A percentile compares a stretch with the other conserved stretches of the same genome.
These are phyloP conservation scores for Hypselothyrea guttata DNA, from an alignment of 2,888 invertebrate genomes.

Conservation along the genomic window DNA sequence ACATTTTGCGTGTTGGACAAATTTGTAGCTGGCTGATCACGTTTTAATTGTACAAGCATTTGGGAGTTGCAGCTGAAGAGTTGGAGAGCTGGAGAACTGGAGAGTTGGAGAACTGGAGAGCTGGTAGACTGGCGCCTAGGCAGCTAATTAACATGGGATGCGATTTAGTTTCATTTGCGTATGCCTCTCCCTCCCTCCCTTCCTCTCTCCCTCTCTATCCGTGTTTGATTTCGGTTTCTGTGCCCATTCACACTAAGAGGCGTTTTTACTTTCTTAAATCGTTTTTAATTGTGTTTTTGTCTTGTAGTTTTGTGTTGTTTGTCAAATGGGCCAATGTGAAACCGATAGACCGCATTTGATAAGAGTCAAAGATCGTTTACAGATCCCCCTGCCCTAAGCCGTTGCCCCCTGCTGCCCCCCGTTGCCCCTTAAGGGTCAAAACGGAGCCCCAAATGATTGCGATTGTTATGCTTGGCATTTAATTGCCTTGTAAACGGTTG, in stretches of 20 bases:
- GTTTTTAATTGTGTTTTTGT: conserved; percentile 75
- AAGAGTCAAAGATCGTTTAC: conserved; percentile 42
- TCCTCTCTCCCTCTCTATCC: conserved; percentile 13
- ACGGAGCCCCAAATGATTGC: conserved; percentile 56
- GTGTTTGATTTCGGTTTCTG: conserved; percentile 27
- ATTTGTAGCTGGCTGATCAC: conserved; percentile 79
- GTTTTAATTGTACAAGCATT: conserved; percentile 79
- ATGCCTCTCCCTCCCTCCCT: not conserved
- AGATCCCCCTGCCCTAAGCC: not conserved
- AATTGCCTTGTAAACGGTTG: conserved; percentile 77
- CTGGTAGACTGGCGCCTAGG: conserved; percentile 71
- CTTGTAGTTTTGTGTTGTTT: conserved; percentile 36
- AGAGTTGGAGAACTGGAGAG: conserved; percentile 20
- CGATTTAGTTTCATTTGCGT: conserved; percentile 15
- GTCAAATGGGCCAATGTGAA: conserved; percentile 77
- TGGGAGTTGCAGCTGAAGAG: conserved; percentile 10
- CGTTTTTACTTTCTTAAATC: conserved; percentile 74
- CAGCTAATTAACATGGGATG: conserved; percentile 72
- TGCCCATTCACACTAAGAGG: conserved; percentile 70
- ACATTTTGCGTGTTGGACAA: conserved; percentile 78
- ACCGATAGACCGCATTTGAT: conserved; percentile 74
- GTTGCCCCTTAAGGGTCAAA: conserved; percentile 52
- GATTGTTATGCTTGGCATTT: conserved; percentile 77
- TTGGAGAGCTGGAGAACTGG: conserved; percentile 30
- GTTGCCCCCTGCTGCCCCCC: not conserved